Evolutionary conservation across 2,113 vertebrate genomes (phyloP).

Genomic region (Oceanodroma tethys): DNA sequence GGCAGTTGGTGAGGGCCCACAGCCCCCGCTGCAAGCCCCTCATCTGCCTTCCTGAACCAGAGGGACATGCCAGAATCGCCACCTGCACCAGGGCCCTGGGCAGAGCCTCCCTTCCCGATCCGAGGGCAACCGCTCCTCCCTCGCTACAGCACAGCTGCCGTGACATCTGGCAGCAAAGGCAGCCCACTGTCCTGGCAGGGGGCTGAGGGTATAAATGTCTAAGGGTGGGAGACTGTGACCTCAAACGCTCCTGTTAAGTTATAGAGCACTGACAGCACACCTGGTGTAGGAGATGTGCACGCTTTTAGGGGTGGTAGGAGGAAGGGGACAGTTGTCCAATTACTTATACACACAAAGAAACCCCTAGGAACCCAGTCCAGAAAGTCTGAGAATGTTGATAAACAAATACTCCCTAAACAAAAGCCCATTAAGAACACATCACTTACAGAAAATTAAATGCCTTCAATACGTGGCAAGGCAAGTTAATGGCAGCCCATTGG

Average conservation of each 20-base stretch:
- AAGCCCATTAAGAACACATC: neutral
- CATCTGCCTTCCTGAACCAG: neutral
- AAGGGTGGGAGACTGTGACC: neutral
- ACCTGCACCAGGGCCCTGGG: neutral
- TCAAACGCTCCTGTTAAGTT: neutral
- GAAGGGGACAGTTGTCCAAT: neutral
- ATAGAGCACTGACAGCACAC: neutral
- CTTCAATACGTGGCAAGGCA: neutral
- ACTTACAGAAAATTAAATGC: neutral
- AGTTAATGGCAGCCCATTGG: neutral
- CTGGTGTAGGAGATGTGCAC: accelerated
- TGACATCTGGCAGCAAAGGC: neutral
- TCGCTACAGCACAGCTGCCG: accelerated
- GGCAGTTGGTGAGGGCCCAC: neutral
- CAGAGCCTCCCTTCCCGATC: neutral
- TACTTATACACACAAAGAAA: neutral
- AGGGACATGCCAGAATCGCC: neutral
- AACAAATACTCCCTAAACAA: neutral
- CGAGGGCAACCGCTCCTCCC: neutral
- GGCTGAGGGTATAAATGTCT: neutral
- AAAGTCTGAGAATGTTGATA: neutral
- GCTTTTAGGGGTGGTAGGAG: neutral
- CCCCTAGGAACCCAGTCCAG: neutral
- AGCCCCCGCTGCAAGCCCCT: neutral
- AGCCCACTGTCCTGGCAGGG: neutral